Conservation (phyloP, 2,113 vertebrate species). For the Xyliphius kryptos region DNA sequence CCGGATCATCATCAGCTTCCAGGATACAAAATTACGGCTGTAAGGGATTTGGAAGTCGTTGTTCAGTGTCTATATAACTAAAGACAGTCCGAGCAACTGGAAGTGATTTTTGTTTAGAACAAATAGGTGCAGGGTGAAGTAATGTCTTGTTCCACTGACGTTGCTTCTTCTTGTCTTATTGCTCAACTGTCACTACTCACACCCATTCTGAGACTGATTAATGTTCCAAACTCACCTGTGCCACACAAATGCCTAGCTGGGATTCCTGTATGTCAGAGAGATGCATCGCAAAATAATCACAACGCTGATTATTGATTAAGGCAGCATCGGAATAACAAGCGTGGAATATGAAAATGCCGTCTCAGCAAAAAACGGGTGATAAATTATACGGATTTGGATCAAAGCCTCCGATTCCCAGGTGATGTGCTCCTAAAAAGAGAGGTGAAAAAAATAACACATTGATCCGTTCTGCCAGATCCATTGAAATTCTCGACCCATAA, state of each 20-base stretch:
- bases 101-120: no score
- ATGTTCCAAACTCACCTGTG: slow-evolving; percentile 12
- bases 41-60: slow-evolving; percentile 44
- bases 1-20: slow-evolving; percentile 45
- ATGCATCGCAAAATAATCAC: no score
- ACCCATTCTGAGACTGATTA: slow-evolving; percentile 18
- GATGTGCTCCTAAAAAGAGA: no score
- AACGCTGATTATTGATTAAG: no score
- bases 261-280: slow-evolving; percentile 2
- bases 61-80: background rate
- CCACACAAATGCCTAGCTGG: background rate
- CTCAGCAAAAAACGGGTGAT: no score
- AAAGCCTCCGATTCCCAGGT: no score
- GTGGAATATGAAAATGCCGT: no score
- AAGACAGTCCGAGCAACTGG: slow-evolving; percentile 13
- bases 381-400: no score
- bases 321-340: no score
- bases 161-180: background rate
- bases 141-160: background rate
- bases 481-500: slow-evolving; percentile 43
- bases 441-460: slow-evolving; percentile 35
- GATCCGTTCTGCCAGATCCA: slow-evolving; percentile 46
- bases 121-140: background rate
- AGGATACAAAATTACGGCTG: slow-evolving; percentile 42
- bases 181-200: background rate